phyloP scores from a whole-genome alignment of 2,888 invertebrate species.

The Rotaria socialis region DNA sequence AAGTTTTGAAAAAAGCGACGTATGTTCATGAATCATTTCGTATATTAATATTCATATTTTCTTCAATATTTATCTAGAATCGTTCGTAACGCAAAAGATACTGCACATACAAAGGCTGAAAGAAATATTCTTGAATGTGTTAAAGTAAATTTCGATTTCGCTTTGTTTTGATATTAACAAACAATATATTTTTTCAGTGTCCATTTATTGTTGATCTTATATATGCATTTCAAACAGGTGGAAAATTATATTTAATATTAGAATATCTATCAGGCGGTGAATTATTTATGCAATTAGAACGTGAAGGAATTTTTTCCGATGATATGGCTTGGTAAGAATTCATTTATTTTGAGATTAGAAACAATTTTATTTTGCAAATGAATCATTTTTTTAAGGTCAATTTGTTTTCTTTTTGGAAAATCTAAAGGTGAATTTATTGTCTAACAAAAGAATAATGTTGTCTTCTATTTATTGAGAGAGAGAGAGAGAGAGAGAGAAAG shows the following conservation, averaged over 20 bases:
- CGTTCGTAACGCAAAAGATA: conserved; percentile 97
- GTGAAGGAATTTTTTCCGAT: conserved; percentile 96
- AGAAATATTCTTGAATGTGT: conserved; percentile 97
- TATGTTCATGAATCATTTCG: neutral
- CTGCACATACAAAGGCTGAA: conserved; percentile 98
- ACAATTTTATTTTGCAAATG: no score
- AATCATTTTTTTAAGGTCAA: no score
- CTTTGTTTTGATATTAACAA: no score
- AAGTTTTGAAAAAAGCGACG: conserved; percentile 74
- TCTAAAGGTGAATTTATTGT: no score
- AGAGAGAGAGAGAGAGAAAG: no score
- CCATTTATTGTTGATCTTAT: conserved; percentile 98
- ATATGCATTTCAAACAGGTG: conserved; percentile 99
- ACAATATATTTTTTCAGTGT: conserved; percentile 66
- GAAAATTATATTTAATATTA: conserved; percentile 94
- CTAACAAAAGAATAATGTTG: no score
- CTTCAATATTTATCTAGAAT: conserved; percentile 62
- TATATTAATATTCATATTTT: no score
- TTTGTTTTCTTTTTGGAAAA: no score
- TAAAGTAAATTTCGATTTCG: conserved; percentile 68
- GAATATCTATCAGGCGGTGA: conserved; percentile 99
- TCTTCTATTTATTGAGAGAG: no score
- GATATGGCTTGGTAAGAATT: conserved; percentile 80
- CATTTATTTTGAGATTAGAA: no score
- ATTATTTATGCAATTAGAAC: conserved; percentile 95